Base-by-base conservation (phyloP, 2,888 invertebrate genomes). In the Nomada goodeniana region DNA sequence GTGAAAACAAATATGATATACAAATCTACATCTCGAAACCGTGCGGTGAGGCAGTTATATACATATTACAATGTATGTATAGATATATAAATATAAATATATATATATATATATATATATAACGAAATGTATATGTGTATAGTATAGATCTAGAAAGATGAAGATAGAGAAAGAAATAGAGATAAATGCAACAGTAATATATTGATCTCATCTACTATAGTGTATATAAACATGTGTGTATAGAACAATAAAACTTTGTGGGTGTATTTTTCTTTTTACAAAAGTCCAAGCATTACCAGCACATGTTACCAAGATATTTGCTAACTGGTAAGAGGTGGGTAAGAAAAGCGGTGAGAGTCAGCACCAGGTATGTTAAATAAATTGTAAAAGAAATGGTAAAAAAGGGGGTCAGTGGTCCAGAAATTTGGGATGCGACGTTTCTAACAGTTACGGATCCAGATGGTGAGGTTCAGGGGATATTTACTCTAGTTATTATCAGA, bases 261-360 rank as follows among this genome's bases (percentile, higher is more conserved):
- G 89, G 88, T 90, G 83, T 89, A 82, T 86, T 85, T 87, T 85
- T 86, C 85, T 85, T 86, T 86, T 83, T 84, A 89, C 83, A 89
- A 89, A 87, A 90, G 73, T 90, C 82, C 90, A 92, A 93, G 91
- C 92, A 92, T 89, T 36, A 92, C 88, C 91, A 91, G 90, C 90
- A 91, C 90, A 90, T 91, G 90, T 90, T 91, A 91, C 83, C 87
- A 91, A 90, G 84, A 89, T 86, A 76, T 90, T 88, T 85, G 81
- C 91, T 91, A 90, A 91, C 74, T 90, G 85, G 89, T 86, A 84
- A 91, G 89, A 89, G 89, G 89, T 91, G 87, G 88, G 83, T 88
- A 90, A 88, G 89, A 90, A 85, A 92, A 93, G 92, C 93, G 84
- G 92, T 92, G 91, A 87, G 76, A 91, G 80, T 91, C 89, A 92